Percentiles rank a stretch among this genome's conserved stretches.
Conservation (phyloP, 1,140 invertebrate species). For the Manduca sexta region DNA sequence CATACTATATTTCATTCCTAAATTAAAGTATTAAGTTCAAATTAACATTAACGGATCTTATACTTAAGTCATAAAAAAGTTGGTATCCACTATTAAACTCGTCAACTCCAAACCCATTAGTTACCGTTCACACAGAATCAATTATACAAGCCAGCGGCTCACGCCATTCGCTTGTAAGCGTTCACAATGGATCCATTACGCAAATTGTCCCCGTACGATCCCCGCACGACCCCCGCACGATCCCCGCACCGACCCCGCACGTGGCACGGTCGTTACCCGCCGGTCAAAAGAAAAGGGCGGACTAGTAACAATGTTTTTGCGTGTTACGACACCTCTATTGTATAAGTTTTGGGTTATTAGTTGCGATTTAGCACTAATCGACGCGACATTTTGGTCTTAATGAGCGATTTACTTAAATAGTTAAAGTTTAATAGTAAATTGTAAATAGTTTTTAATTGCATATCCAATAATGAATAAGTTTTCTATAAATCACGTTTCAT, state of each 20-base stretch:
- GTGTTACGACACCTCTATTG: constrained; percentile 32
- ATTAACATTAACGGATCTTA: no score
- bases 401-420: no score
- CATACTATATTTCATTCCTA: no score
- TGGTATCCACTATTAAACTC: background rate
- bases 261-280: no score
- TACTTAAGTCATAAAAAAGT: background rate
- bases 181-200: constrained; percentile 61
- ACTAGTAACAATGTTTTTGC: constrained; percentile 51
- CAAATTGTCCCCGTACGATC: constrained; percentile 52
- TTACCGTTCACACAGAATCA: constrained; percentile 30
- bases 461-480: background rate
- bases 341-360: constrained; percentile 18
- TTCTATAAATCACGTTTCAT: no score
- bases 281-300: background rate
- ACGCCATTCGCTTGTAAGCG: constrained; percentile 52
- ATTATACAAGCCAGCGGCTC: constrained; percentile 28
- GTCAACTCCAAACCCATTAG: constrained; percentile 20
- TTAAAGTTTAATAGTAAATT: no score
- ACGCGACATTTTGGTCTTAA: no score
- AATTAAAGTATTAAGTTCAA: no score
- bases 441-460: no score
- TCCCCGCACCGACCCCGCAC: background rate
- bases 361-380: constrained; percentile 1
- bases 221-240: background rate